Conservation (phyloP, 2,888 invertebrate species). For the Lithophane ornitopus region DNA sequence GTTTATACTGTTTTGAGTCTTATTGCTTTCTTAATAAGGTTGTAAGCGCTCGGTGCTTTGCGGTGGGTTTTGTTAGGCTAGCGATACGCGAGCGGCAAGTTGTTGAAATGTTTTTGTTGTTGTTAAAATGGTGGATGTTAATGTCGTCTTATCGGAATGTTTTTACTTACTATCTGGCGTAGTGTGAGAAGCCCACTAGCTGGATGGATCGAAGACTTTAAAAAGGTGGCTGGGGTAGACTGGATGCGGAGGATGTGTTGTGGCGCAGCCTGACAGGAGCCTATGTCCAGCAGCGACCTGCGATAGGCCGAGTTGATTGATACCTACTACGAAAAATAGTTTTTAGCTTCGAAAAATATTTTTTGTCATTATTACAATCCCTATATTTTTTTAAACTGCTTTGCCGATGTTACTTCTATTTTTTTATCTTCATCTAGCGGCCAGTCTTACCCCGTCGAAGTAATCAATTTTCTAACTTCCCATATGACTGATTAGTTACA, state of each 20-base stretch:
- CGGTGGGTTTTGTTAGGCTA: slow-evolving; percentile 30
- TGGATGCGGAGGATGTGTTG: no score
- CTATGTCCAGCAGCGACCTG: not conserved
- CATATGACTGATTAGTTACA: slow-evolving; percentile 40
- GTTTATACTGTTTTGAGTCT: slow-evolving; percentile 45
- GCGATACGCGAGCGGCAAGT: slow-evolving; percentile 17
- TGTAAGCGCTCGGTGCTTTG: slow-evolving; percentile 10
- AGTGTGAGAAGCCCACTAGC: no score
- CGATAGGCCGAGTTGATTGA: not conserved
- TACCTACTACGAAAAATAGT: not conserved
- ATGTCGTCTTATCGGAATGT: not conserved
- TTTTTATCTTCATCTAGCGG: not conserved
- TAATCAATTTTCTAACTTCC: slow-evolving; percentile 27
- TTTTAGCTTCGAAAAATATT: not conserved
- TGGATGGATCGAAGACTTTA: not conserved
- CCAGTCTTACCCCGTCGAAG: not conserved
- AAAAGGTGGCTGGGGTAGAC: not conserved
- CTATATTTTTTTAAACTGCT: not conserved
- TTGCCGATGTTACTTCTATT: not conserved
- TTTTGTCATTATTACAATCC: not conserved
- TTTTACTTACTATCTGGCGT: not conserved
- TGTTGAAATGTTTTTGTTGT: slow-evolving; percentile 24
- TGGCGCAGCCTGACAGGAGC: no score
- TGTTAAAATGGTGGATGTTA: not conserved
- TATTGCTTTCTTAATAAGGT: slow-evolving; percentile 52